A percentile compares a stretch with the other conserved stretches of the same genome.
Conservation (phyloP, 2,888 invertebrate species). For the Parasteatoda lunata region DNA sequence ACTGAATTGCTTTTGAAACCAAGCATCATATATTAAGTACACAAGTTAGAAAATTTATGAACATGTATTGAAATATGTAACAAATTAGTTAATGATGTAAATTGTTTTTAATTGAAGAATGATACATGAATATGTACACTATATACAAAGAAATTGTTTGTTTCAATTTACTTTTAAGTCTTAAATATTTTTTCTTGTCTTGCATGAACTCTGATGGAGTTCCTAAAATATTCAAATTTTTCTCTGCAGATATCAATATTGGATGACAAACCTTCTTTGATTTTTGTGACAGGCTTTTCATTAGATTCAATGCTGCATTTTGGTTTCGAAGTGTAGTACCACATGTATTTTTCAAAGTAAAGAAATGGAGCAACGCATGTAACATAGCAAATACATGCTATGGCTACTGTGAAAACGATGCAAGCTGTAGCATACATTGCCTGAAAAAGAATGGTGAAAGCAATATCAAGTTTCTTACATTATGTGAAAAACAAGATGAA, state of each 20-base stretch:
- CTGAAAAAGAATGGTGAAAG: constrained; percentile 22
- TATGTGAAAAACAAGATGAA: not conserved
- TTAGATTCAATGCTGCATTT: not conserved
- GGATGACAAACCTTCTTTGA: constrained; percentile 3
- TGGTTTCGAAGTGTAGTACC: constrained; percentile 8
- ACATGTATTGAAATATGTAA: too few species aligned
- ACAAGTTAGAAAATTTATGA: too few species aligned
- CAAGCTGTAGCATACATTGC: constrained; percentile 58
- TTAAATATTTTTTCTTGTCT: constrained; percentile 4
- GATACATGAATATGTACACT: constrained; percentile 1
- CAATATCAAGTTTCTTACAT: not conserved
- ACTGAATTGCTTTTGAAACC: too few species aligned
- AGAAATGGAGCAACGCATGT: constrained; percentile 37
- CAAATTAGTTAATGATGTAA: not conserved
- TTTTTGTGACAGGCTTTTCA: not conserved
- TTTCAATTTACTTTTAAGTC: not conserved
- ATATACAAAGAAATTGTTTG: not conserved
- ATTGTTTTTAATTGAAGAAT: not conserved
- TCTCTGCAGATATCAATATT: constrained; percentile 3
- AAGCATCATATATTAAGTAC: too few species aligned
- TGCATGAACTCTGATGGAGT: not conserved
- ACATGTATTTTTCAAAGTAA: constrained; percentile 41
- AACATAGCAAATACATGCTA: constrained; percentile 39
- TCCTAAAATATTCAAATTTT: constrained; percentile 2
- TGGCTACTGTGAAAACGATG: constrained; percentile 43